These are phyloP conservation scores for Todiramphus saurophagus DNA, from an alignment of 2,113 vertebrate species.

Conservation along the genomic window DNA sequence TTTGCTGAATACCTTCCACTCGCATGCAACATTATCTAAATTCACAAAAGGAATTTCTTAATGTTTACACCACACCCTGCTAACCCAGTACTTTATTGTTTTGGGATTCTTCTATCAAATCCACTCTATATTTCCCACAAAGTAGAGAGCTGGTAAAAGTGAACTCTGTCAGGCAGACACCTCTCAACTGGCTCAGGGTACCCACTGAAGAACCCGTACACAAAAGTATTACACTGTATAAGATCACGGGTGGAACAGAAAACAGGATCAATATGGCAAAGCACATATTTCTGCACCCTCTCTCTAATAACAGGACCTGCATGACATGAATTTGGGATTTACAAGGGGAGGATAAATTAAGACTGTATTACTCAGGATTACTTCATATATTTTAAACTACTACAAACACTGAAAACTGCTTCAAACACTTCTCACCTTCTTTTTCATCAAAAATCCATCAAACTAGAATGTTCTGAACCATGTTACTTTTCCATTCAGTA, in stretches of 20 bases:
- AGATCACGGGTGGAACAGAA: not conserved
- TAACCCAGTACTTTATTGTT: not conserved
- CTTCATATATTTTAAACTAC: not conserved
- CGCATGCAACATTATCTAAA: not conserved
- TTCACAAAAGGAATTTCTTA: not conserved
- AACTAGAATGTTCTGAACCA: not conserved
- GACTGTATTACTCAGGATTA: not conserved
- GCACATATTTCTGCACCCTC: not conserved
- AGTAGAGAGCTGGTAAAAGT: not conserved
- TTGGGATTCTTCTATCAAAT: not conserved
- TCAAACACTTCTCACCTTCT: not conserved
- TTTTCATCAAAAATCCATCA: not conserved
- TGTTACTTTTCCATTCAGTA: not conserved
- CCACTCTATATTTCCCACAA: not conserved
- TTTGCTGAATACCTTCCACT: not conserved
- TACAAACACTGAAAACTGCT: not conserved
- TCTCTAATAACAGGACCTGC: not conserved
- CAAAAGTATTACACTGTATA: not conserved
- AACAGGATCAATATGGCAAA: not conserved
- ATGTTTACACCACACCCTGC: not conserved
- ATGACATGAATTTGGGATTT: not conserved
- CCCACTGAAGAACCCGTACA: not conserved
- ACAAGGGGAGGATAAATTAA: not conserved
- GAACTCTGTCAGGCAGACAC: not conserved
- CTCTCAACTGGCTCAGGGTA: not conserved